A percentile compares a stretch with the other conserved stretches of the same genome.
phyloP scores from a whole-genome alignment of 2,113 vertebrate species.

The Platanista minor region DNA sequence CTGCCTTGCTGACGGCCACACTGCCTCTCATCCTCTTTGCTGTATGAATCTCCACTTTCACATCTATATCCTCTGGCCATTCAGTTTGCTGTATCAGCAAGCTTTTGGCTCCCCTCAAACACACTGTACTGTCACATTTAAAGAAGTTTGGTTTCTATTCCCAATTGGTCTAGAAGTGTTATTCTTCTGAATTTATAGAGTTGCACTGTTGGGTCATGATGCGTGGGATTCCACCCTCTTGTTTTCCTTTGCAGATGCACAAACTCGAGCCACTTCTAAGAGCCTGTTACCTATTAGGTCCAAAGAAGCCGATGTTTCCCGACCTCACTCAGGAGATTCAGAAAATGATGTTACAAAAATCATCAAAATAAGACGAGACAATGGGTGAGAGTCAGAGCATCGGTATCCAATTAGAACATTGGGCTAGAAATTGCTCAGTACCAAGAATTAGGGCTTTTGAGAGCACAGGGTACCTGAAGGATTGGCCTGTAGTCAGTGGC shows the following conservation, averaged over 20 bases:
- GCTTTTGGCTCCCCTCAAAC: not conserved
- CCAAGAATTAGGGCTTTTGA: not conserved
- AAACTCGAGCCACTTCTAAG: conserved; percentile 67
- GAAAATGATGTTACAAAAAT: conserved; percentile 65
- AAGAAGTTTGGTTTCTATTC: conserved; percentile 3
- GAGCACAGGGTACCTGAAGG: not conserved
- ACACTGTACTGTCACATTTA: not conserved
- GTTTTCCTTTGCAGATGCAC: conserved; percentile 69
- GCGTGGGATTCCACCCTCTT: not conserved
- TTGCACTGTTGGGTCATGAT: not conserved
- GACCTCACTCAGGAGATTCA: conserved; percentile 47
- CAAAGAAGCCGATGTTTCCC: conserved; percentile 55
- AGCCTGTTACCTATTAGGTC: conserved; percentile 62
- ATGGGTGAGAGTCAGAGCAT: conserved; percentile 19
- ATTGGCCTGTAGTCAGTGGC: not conserved
- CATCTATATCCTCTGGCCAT: not conserved
- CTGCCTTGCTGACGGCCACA: not conserved
- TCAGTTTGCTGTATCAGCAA: not conserved
- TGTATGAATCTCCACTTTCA: not conserved
- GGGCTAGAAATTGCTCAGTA: not conserved
- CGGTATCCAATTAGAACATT: not conserved
- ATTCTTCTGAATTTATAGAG: not conserved
- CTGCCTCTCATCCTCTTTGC: not conserved
- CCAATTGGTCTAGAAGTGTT: not conserved
- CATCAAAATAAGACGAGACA: conserved; percentile 71